Evolutionary conservation across 2,888 invertebrate genomes (phyloP).

Genomic region (Girardia tigrina): DNA sequence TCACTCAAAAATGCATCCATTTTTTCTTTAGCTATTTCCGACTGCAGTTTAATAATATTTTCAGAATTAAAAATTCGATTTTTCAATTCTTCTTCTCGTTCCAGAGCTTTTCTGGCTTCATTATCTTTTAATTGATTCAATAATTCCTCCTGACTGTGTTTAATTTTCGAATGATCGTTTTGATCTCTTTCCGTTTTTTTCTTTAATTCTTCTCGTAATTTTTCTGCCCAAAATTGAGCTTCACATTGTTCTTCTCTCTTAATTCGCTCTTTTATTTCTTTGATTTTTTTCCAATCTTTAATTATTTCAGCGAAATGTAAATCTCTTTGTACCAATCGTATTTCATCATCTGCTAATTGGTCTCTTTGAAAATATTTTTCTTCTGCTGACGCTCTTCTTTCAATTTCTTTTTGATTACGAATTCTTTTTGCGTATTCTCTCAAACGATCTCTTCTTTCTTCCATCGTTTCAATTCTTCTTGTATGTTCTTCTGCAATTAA

Average conservation of each 20-base stretch:
- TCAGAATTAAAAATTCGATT: background rate
- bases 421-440: constrained; percentile 10
- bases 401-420: background rate
- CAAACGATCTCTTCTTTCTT: background rate
- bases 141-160: background rate
- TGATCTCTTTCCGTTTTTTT: background rate
- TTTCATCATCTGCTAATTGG: background rate
- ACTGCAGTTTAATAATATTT: background rate
- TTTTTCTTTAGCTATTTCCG: background rate
- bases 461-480: background rate
- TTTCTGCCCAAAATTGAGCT: background rate
- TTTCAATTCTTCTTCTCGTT: background rate
- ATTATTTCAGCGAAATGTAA: background rate
- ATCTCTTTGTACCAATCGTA: background rate
- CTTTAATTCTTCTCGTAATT: background rate
- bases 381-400: background rate
- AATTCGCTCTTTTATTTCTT: constrained; percentile 5
- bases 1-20: background rate
- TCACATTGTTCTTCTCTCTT: constrained; percentile 16
- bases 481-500: background rate
- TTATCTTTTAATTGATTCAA: background rate
- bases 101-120: background rate
- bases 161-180: background rate
- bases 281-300: background rate
- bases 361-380: constrained; percentile 11